Percentiles rank a stretch among this genome's conserved stretches.
Evolutionary conservation across 2,797 vertebrate species (phyloP).

Genomic region (Muraenolepis orangiensis): DNA sequence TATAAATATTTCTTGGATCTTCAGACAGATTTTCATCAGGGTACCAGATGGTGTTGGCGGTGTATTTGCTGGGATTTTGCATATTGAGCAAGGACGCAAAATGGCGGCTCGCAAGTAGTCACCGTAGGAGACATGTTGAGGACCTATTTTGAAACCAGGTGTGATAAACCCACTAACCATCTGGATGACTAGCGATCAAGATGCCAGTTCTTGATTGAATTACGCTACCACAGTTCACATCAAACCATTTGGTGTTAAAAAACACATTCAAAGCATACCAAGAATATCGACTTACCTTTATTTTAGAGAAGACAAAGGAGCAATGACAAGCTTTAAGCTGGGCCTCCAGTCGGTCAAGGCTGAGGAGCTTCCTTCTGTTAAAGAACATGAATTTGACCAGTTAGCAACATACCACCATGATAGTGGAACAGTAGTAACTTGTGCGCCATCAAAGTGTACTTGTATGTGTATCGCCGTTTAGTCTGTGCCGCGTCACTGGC

Average conservation of each 20-base stretch:
- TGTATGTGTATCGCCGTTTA: neutral
- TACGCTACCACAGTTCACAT: neutral
- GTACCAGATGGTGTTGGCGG: neutral
- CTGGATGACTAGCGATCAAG: neutral
- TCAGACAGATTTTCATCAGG: too few species aligned
- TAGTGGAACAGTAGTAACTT: neutral
- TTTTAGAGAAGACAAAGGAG: slow-evolving; percentile 89
- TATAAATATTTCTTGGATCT: too few species aligned
- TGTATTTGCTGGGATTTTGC: too few species aligned
- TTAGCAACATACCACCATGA: slow-evolving; percentile 1
- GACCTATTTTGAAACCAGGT: neutral
- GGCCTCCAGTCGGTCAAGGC: slow-evolving; percentile 89
- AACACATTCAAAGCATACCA: neutral
- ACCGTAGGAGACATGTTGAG: neutral
- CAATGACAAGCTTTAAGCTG: slow-evolving; percentile 95
- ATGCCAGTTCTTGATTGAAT: neutral
- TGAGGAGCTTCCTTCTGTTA: slow-evolving; percentile 78
- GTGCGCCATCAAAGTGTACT: neutral
- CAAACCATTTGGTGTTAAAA: neutral
- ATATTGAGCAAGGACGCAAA: too few species aligned
- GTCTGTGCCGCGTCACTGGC: neutral
- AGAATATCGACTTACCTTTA: slow-evolving; percentile 89
- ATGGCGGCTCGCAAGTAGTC: neutral
- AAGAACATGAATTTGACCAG: slow-evolving; percentile 28
- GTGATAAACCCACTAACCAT: neutral